Percentiles rank a stretch among this genome's conserved stretches.
Conservation (phyloP, 37 sponge, comb jelly and placozoan species). For the Aplysina aerophoba region DNA sequence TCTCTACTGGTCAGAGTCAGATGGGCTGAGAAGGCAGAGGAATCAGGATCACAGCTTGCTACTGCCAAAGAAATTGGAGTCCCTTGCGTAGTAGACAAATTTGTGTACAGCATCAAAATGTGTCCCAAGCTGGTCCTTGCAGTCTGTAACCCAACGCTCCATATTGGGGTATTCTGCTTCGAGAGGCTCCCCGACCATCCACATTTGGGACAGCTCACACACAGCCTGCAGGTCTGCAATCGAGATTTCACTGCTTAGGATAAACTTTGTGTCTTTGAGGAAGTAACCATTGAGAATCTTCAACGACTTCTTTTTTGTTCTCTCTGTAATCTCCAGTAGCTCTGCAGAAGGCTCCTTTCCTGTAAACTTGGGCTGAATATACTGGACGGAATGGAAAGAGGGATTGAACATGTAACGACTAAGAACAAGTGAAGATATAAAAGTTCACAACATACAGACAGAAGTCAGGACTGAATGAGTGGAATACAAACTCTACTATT, state of each 20-base stretch:
- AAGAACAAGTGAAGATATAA: too few species aligned
- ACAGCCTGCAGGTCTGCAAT: conserved; percentile 83
- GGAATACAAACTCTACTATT: too few species aligned
- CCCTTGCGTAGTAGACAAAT: conserved; percentile 58
- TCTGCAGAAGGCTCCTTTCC: conserved; percentile 44
- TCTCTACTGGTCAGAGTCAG: too few species aligned
- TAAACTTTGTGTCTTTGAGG: conserved; percentile 70
- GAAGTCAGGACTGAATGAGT: too few species aligned
- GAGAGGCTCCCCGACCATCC: conserved; percentile 45
- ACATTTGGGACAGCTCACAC: conserved; percentile 78
- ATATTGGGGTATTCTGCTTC: conserved; percentile 53
- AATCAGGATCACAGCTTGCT: not conserved
- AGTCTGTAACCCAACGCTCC: conserved; percentile 59
- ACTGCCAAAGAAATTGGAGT: conserved; percentile 8
- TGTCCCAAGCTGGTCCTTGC: conserved; percentile 60
- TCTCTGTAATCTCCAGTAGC: conserved; percentile 25
- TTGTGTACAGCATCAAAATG: conserved; percentile 77
- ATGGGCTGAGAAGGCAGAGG: too few species aligned
- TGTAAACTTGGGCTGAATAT: conserved; percentile 29
- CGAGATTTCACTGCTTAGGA: conserved; percentile 70
- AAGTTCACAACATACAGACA: too few species aligned
- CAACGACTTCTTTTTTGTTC: conserved; percentile 28
- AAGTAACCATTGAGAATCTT: conserved; percentile 58
- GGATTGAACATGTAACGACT: too few species aligned
- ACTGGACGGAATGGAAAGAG: conserved; percentile 1